Conservation (phyloP, 2,113 vertebrate genomes). For the Platichthys flesus region DNA sequence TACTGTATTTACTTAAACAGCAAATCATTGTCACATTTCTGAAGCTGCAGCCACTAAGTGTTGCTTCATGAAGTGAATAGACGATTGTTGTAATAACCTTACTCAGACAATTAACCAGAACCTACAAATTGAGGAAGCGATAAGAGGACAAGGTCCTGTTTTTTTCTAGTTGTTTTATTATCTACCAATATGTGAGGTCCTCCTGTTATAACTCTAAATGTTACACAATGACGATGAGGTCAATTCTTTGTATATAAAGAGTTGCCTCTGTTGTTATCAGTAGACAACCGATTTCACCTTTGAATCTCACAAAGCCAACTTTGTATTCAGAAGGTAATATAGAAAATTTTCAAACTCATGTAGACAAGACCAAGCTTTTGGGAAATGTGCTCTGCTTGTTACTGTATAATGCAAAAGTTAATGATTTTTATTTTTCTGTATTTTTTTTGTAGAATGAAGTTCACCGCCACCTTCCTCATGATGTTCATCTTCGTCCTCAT, state of each 20-base stretch:
- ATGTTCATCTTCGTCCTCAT: neutral
- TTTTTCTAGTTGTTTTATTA: too few relatives aligned
- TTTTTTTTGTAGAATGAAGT: slow-evolving; percentile 21
- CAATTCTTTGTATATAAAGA: neutral
- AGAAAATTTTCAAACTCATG: too few relatives aligned
- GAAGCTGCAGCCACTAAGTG: too few relatives aligned
- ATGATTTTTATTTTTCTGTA: neutral
- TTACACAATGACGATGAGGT: neutral
- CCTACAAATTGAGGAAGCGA: too few relatives aligned
- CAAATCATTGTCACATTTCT: too few relatives aligned
- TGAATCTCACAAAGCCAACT: neutral
- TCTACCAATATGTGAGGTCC: neutral
- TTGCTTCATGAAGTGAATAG: too few relatives aligned
- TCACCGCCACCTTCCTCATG: neutral
- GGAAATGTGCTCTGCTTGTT: neutral
- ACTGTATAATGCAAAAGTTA: neutral
- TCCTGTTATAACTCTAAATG: neutral
- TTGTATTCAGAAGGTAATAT: neutral
- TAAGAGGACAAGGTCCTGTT: too few relatives aligned
- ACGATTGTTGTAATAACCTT: too few relatives aligned
- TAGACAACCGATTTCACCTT: neutral
- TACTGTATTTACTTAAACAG: too few relatives aligned
- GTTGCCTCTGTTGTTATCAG: neutral
- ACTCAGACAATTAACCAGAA: too few relatives aligned
- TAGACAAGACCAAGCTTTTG: neutral